Base-by-base conservation (phyloP, 2,113 vertebrate species). In the Clinocottus analis region DNA sequence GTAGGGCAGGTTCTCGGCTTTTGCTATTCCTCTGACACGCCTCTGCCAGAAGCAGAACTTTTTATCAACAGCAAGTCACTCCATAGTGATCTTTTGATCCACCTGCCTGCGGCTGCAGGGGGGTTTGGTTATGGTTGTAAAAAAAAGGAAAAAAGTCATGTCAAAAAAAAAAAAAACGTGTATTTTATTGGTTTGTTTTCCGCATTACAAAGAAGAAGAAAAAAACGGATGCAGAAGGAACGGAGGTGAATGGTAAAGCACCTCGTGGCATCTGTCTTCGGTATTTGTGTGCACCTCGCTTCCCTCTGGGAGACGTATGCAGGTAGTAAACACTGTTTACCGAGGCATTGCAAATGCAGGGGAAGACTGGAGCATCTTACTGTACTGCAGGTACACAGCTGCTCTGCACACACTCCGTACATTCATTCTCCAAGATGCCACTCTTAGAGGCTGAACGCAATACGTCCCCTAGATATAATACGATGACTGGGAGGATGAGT, bases 21-120 rank as follows among this genome's bases (percentile, higher is more conserved):
- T 47, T 75, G 75, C 80, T 43, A 84, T 84, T 84, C 84, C 3
- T 60, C 81, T 61, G 69, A 81, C 79, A 82, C 78, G 37, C 53
- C 79, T 59, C 61, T 77, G 63, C 76, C 76, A 85, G 64, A 74
- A 82, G 63, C 25, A 79, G 1, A 77, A 70, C 64, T 75, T 78
- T 19, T 76, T 80, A 84, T 76, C 72, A 76, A 64, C 56, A 55
- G 23, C 9, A 49, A 75, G 61, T 77, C 72, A 67, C 64, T 79
- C 31, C 21, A 1, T 7, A 23, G 31, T 25, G 49, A 77, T 49
- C 43, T 39, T 56, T 80, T 68, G 53, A 68, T 58, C 75, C 55
- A 68, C 27, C 72, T 69, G 64, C 79, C 51, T 68, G 23, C 35
- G 19, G 69, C 64, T 71, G 65, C 6, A 2, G 49, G 43, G 21